Evolutionary conservation across 2,113 vertebrate genomes (phyloP).

Genomic region (Burhinus bistriatus): DNA sequence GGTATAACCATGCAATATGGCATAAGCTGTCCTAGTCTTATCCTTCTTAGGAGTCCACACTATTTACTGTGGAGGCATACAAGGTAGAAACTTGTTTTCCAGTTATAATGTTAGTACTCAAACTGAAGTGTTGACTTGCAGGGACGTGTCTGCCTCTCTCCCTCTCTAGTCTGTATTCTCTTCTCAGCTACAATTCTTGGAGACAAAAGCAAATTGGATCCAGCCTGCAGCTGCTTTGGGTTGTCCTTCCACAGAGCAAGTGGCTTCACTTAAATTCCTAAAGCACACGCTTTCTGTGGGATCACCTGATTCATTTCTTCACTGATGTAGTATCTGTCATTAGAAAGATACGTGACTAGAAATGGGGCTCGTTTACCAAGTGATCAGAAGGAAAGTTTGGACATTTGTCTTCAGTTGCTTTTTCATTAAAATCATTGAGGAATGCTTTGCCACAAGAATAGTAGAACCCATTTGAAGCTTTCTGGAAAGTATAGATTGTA

Average conservation of each 20-base stretch:
- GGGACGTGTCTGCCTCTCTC: background rate
- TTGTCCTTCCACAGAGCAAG: background rate
- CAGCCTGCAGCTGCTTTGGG: background rate
- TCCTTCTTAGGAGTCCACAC: background rate
- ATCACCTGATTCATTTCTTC: background rate
- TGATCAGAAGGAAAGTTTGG: background rate
- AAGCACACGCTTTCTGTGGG: accelerated
- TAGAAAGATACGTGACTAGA: background rate
- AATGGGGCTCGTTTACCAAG: background rate
- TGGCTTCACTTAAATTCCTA: background rate
- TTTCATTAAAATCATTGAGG: background rate
- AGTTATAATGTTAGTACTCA: background rate
- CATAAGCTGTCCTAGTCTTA: background rate
- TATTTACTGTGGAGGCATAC: background rate
- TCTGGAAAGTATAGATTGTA: background rate
- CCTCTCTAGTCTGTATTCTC: background rate
- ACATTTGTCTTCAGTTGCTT: background rate
- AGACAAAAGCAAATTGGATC: background rate
- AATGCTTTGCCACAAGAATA: background rate
- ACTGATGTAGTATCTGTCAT: background rate
- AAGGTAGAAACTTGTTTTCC: background rate
- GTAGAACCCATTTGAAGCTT: background rate
- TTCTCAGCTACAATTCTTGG: background rate
- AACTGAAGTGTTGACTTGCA: background rate
- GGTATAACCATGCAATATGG: background rate